These are phyloP conservation scores for Rotaria sp. DNA, from an alignment of 2,888 invertebrate species.

Conservation along the genomic window DNA sequence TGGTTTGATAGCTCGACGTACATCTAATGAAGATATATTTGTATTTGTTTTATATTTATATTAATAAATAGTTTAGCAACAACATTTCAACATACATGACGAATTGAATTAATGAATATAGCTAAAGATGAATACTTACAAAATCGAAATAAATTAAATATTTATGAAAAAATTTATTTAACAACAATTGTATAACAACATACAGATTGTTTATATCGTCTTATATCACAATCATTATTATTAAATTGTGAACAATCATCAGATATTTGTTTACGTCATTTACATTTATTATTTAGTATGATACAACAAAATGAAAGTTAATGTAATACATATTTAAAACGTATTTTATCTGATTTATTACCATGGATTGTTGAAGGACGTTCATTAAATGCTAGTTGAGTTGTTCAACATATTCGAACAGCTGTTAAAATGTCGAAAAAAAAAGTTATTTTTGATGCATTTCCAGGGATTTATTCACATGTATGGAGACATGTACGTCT, in stretches of 20 bases:
- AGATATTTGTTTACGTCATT: neutral
- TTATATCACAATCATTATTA: neutral
- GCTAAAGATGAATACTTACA: constrained; percentile 4
- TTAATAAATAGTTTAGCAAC: neutral
- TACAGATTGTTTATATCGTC: neutral
- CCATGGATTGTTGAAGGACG: neutral
- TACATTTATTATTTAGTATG: constrained; percentile 16
- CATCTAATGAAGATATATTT: constrained; percentile 1
- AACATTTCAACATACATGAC: neutral
- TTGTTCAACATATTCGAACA: neutral
- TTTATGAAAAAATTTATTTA: neutral
- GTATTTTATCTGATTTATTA: neutral
- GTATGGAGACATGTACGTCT: constrained; percentile 8
- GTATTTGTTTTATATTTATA: neutral
- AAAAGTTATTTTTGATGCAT: constrained; percentile 5
- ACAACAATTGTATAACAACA: neutral
- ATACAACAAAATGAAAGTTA: neutral
- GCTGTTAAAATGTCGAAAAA: neutral
- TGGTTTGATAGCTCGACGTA: neutral
- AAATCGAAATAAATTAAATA: neutral
- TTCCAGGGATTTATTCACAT: neutral
- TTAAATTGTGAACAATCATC: neutral
- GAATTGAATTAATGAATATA: neutral
- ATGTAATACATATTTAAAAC: neutral
- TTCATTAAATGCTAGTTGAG: neutral